Evolutionary conservation across 2,113 vertebrate genomes (phyloP), one percentile per base, ranked within the genome.

Genomic region (Cottus gobio): DNA sequence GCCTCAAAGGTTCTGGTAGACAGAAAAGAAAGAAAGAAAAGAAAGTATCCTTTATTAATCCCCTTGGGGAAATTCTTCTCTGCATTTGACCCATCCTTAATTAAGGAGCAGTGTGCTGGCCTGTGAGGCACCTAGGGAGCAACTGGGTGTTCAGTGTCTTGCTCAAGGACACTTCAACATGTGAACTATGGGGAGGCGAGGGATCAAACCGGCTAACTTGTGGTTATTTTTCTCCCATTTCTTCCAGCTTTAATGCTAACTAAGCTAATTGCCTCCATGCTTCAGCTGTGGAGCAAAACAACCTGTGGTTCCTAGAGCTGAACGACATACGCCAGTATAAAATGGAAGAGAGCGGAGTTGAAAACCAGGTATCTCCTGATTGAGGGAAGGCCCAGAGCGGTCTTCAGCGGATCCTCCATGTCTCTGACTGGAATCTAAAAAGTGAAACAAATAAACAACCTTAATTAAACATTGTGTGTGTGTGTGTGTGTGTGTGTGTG

Each of bases 291-390:
- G 28, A 31, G 28, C 26, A 31, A 60, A 60, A 9, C 57, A 30
- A 18, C 26, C 16, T 20, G 28, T 31, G 15, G 57, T 60, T 60
- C 31, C 28, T 10, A 9, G 7, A 67, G 42, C 5, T 2, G 15
- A 18, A 44, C 1, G 22, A 80, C 87, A 67, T 93, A 96, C 95
- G 94, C 91, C 86, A 96, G 36, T 42, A 95, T 71, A 12, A 95
- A 92, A 73, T 95, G 90, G 83, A 95, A 95, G 42, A 92, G 31
- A 31, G 93, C 87, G 0, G 95, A 95, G 86, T 95, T 95, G 75
- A 96, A 94, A 73, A 94, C 85, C 80, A 96, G 83, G 87, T 90
- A 95, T 93, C 95, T 90, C 63, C 81, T 92, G 68, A 95, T 88
- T 12, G 94, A 87, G 3, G 94, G 84, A 37, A 80, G 42, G 4